Percentiles rank a stretch among this genome's conserved stretches.
Evolutionary conservation across 1,140 invertebrate genomes (phyloP).

Genomic region (Drosophila seguyi): DNA sequence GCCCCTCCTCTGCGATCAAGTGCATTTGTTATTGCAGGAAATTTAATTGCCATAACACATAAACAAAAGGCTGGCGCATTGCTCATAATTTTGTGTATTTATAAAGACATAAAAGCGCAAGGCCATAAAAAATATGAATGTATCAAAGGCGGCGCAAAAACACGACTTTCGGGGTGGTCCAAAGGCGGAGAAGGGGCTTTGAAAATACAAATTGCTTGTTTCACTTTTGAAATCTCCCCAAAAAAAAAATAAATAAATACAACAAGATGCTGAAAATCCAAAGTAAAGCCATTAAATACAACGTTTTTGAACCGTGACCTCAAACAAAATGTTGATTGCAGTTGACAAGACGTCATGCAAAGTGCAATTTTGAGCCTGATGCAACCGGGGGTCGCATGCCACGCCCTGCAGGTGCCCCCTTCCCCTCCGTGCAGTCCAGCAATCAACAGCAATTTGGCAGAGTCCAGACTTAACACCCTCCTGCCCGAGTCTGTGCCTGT

Average conservation of each 20-base stretch:
- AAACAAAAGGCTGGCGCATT: constrained; percentile 52
- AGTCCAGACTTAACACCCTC: constrained; percentile 59
- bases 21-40: constrained; percentile 62
- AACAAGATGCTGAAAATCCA: background rate
- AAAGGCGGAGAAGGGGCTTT: background rate
- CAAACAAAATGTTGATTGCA: constrained; percentile 51
- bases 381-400: constrained; percentile 37
- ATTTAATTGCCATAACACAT: constrained; percentile 78
- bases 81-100: constrained; percentile 72
- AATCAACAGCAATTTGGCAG: constrained; percentile 83
- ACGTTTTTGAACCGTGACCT: no score
- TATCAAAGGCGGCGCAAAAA: constrained; percentile 67
- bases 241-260: background rate
- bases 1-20: constrained; percentile 11
- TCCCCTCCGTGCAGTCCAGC: no score
- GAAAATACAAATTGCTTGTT: background rate
- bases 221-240: background rate
- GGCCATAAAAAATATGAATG: constrained; percentile 71
- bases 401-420: constrained; percentile 51
- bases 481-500: background rate
- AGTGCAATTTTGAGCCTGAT: constrained; percentile 35
- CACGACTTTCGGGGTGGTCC: constrained; percentile 55
- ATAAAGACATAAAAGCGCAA: constrained; percentile 66
- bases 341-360: constrained; percentile 65
- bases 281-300: background rate